Percentiles rank a stretch among this genome's conserved stretches.
Conservation (phyloP, 2,113 vertebrate genomes). For the Ciconia boyciana region DNA sequence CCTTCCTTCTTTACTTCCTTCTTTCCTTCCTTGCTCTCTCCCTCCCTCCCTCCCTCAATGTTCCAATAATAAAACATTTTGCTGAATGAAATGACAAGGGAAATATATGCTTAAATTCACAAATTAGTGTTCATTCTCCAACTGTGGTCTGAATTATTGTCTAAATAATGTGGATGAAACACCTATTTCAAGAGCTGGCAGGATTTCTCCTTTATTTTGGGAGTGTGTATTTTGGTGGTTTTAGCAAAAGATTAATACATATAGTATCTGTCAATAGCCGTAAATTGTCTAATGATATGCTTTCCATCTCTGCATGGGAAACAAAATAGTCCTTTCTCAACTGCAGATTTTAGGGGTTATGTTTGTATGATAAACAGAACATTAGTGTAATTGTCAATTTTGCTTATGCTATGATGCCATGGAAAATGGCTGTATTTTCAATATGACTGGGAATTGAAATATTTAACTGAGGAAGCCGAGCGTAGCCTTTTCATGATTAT, state of each 20-base stretch:
- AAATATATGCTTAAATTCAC: background rate
- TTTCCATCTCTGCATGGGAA: background rate
- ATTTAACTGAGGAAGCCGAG: conserved; percentile 1
- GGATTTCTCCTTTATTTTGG: background rate
- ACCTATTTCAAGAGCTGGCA: background rate
- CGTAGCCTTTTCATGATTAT: background rate
- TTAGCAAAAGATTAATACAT: background rate
- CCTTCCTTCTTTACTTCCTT: too few species aligned
- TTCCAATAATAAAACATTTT: background rate
- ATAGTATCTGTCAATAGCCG: background rate
- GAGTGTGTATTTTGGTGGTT: background rate
- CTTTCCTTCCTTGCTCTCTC: too few species aligned
- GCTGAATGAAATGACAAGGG: background rate
- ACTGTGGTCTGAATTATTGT: background rate
- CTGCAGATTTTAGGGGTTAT: background rate
- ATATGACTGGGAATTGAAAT: background rate
- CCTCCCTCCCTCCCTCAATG: background rate
- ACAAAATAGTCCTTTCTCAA: background rate
- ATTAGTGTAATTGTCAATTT: background rate
- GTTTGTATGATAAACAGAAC: background rate
- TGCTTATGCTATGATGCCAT: background rate
- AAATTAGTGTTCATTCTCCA: conserved; percentile 1
- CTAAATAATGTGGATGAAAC: background rate
- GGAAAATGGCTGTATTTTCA: conserved; percentile 16
- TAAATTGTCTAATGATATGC: background rate